A percentile compares a stretch with the other conserved stretches of the same genome.
Evolutionary conservation across 1,140 invertebrate genomes (phyloP).

Genomic region (Aplysia californica): DNA sequence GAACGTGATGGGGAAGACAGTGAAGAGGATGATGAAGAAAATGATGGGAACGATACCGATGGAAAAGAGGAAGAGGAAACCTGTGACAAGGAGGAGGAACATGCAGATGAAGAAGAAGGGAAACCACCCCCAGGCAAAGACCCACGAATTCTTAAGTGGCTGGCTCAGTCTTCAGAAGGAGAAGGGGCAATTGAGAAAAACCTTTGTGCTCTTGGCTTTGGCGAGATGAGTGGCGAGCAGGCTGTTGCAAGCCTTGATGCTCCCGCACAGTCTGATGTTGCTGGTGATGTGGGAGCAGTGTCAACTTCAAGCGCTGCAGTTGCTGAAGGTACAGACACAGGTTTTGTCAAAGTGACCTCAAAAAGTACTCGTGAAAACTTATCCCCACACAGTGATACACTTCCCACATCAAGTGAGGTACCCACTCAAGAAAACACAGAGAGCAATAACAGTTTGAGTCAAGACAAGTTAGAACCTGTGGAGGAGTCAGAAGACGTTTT

Average conservation of each 20-base stretch:
- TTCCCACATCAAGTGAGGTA: not conserved
- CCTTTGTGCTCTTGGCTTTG: not conserved
- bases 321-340: too few relatives aligned
- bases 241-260: too few relatives aligned
- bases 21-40: slow-evolving; percentile 11
- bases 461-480: not conserved
- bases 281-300: not conserved
- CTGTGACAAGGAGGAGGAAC: slow-evolving; percentile 44
- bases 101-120: slow-evolving; percentile 53
- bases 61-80: slow-evolving; percentile 22
- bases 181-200: not conserved
- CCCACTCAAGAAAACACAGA: not conserved
- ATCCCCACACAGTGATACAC: too few relatives aligned
- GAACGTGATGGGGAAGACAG: slow-evolving; percentile 1
- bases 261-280: not conserved
- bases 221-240: too few relatives aligned
- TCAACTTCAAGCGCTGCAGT: not conserved
- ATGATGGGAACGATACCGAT: not conserved
- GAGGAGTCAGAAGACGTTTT: slow-evolving; percentile 45
- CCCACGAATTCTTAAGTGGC: slow-evolving; percentile 17
- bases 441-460: too few relatives aligned
- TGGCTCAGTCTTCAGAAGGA: not conserved
- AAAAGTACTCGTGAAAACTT: too few relatives aligned
- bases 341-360: too few relatives aligned
- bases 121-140: slow-evolving; percentile 27